Evolutionary conservation across 2,888 invertebrate genomes (phyloP).

Genomic region (Prionchulus punctatus): DNA sequence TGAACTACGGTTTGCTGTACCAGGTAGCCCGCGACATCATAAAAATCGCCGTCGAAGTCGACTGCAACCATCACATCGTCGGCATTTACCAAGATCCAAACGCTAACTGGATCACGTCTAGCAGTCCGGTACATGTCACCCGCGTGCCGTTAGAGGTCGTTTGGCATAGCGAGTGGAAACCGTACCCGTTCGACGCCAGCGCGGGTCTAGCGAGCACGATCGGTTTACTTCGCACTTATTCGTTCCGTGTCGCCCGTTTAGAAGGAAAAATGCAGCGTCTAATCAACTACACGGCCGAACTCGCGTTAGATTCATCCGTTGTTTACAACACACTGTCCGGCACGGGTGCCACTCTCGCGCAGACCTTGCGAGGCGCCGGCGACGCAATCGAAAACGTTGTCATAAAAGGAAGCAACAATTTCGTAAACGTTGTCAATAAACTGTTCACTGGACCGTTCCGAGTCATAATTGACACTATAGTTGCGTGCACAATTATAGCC

Average conservation of each 20-base stretch:
- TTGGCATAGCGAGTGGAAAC: neutral
- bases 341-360: neutral
- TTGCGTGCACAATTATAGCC: neutral
- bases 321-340: neutral
- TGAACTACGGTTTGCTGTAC: neutral
- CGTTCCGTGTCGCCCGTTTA: neutral
- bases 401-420: neutral
- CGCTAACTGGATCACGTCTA: neutral
- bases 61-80: neutral
- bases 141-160: neutral
- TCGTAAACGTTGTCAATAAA: neutral
- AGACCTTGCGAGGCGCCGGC: neutral
- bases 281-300: neutral
- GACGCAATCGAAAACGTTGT: neutral
- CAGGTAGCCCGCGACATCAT: slow-evolving; percentile 1
- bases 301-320: neutral
- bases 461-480: neutral
- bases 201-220: neutral
- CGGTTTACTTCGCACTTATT: neutral
- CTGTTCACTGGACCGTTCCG: neutral
- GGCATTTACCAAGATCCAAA: neutral
- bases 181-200: neutral
- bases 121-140: neutral
- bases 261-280: neutral
- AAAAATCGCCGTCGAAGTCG: neutral